These are phyloP conservation scores for Tragelaphus scriptus DNA, from an alignment of 2,113 vertebrate species.

Conservation along the genomic window DNA sequence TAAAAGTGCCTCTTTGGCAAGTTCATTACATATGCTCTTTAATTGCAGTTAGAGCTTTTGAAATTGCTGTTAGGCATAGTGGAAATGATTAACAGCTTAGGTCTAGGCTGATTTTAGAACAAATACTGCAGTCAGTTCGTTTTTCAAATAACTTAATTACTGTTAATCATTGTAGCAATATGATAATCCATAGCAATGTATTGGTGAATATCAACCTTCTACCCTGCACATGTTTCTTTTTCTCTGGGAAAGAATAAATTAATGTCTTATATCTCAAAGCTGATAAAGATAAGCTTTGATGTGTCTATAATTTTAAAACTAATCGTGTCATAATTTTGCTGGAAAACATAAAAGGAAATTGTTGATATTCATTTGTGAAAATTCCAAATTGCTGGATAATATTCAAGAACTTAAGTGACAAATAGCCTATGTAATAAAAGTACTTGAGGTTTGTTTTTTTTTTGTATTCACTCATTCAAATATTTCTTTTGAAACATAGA, in stretches of 20 bases:
- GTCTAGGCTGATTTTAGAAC: constrained; percentile 16
- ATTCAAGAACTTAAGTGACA: neutral
- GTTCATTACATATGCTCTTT: constrained; percentile 15
- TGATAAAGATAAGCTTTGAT: neutral
- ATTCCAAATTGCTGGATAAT: neutral
- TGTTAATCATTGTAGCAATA: neutral
- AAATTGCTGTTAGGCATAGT: constrained; percentile 29
- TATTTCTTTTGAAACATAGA: neutral
- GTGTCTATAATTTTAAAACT: neutral
- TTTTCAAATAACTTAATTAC: constrained; percentile 37
- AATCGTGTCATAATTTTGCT: neutral
- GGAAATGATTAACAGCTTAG: constrained; percentile 41
- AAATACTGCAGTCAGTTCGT: constrained; percentile 20
- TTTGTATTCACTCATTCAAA: neutral
- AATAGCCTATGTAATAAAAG: neutral
- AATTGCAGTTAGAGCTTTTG: neutral
- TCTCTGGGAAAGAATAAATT: neutral
- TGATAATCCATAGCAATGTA: neutral
- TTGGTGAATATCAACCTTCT: neutral
- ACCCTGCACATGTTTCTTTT: neutral
- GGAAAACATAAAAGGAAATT: neutral
- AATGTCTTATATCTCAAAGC: neutral
- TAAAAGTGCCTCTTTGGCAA: constrained; percentile 26
- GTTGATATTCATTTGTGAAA: neutral
- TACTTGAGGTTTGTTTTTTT: neutral